Percentiles rank a stretch among this genome's conserved stretches.
Evolutionary conservation across 2,113 vertebrate species (phyloP).

Genomic region (Chloropsis hardwickii): DNA sequence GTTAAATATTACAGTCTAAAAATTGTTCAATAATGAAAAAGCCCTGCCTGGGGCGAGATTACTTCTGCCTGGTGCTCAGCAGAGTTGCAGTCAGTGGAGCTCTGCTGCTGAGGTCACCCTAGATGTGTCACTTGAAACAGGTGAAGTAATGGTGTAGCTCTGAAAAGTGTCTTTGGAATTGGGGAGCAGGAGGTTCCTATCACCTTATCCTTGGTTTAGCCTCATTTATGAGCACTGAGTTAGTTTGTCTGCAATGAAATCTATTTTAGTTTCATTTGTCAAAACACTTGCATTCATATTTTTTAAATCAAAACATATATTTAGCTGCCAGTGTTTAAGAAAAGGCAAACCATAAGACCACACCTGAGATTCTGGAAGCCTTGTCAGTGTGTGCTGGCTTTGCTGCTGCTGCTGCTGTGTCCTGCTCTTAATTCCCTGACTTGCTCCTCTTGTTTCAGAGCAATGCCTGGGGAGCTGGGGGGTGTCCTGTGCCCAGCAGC

Average conservation of each 20-base stretch:
- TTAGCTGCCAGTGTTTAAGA: not conserved
- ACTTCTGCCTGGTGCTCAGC: not conserved
- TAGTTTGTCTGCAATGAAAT: not conserved
- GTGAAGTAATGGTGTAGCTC: not conserved
- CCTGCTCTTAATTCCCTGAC: not conserved
- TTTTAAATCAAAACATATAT: not conserved
- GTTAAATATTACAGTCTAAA: not conserved
- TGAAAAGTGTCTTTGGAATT: not conserved
- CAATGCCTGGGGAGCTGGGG: not conserved
- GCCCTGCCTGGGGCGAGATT: not conserved
- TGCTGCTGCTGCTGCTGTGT: not conserved
- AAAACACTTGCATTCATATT: not conserved
- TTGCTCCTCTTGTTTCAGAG: not conserved
- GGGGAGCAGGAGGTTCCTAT: not conserved
- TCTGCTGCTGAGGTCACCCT: not conserved
- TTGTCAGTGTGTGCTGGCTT: fast-evolving
- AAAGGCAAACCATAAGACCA: not conserved
- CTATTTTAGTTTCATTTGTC: not conserved
- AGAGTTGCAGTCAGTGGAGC: not conserved
- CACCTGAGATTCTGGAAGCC: not conserved
- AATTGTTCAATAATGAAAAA: not conserved
- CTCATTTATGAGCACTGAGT: not conserved
- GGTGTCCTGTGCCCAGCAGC: not conserved
- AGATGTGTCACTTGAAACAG: not conserved
- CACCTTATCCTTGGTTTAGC: not conserved